Conservation (phyloP, 2,113 vertebrate species). For the Lathamus discolor region DNA sequence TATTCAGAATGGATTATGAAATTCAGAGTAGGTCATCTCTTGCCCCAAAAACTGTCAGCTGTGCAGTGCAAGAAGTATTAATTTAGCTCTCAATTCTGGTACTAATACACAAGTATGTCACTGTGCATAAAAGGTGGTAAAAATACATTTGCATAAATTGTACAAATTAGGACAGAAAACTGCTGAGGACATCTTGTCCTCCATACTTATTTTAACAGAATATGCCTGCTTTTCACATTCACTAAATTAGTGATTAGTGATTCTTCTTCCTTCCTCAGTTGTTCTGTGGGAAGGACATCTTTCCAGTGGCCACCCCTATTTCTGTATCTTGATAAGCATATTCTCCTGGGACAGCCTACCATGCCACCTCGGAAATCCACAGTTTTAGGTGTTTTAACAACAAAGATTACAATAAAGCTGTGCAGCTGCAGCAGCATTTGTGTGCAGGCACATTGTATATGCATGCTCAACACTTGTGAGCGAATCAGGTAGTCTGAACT, state of each 20-base stretch:
- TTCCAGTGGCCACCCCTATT: not conserved
- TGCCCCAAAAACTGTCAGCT: not conserved
- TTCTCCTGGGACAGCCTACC: not conserved
- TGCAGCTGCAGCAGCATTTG: not conserved
- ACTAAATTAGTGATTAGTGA: not conserved
- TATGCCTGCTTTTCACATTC: not conserved
- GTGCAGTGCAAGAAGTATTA: not conserved
- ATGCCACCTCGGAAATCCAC: not conserved
- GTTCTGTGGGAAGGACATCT: not conserved
- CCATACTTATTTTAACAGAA: not conserved
- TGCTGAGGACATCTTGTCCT: not conserved
- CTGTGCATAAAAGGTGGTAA: not conserved
- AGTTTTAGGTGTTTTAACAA: not conserved
- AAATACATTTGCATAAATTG: not conserved
- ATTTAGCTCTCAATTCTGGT: not conserved
- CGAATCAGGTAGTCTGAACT: not conserved
- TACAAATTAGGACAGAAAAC: not conserved
- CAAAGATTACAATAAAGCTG: not conserved
- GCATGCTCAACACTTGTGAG: not conserved
- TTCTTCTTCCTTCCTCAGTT: not conserved
- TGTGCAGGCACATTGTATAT: not conserved
- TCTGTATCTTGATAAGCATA: not conserved
- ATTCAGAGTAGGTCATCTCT: not conserved
- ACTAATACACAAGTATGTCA: not conserved
- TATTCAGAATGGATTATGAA: not conserved